Evolutionary conservation across 2,113 vertebrate genomes (phyloP).

Genomic region (Dolichotis patagonum): DNA sequence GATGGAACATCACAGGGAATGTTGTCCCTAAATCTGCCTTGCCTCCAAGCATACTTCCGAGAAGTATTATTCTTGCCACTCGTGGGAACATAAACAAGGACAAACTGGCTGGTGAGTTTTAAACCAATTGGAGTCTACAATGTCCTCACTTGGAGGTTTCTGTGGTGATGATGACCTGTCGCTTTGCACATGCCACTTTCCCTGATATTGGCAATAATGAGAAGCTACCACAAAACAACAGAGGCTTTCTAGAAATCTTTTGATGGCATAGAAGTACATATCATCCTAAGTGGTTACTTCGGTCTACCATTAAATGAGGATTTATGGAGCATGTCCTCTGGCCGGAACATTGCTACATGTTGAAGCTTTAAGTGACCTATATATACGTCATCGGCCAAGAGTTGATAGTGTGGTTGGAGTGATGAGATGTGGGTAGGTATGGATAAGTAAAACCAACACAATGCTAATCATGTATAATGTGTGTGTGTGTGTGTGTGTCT

Average conservation of each 20-base stretch:
- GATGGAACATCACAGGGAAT: slow-evolving; percentile 54
- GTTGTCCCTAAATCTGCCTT: slow-evolving; percentile 16
- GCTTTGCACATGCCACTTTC: background rate
- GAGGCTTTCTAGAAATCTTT: background rate
- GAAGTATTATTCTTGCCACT: slow-evolving; percentile 44
- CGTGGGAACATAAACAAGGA: background rate
- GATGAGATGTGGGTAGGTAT: background rate
- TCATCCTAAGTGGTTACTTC: accelerated
- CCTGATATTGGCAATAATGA: background rate
- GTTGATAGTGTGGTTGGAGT: background rate
- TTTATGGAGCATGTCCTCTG: background rate
- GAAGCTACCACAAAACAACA: background rate
- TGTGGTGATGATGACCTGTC: background rate
- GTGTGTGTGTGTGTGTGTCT: background rate
- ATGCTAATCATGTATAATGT: background rate
- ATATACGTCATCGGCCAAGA: background rate
- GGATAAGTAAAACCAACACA: background rate
- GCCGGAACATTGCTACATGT: background rate
- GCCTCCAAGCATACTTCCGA: slow-evolving; percentile 25
- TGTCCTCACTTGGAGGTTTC: background rate
- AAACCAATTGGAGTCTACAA: background rate
- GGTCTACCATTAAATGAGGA: background rate
- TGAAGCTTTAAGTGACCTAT: background rate
- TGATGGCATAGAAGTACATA: background rate
- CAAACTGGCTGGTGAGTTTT: slow-evolving; percentile 28